A percentile compares a stretch with the other conserved stretches of the same genome.
These are phyloP conservation scores for Lampris megalopsis DNA, from an alignment of 2,113 vertebrate species.

Conservation along the genomic window DNA sequence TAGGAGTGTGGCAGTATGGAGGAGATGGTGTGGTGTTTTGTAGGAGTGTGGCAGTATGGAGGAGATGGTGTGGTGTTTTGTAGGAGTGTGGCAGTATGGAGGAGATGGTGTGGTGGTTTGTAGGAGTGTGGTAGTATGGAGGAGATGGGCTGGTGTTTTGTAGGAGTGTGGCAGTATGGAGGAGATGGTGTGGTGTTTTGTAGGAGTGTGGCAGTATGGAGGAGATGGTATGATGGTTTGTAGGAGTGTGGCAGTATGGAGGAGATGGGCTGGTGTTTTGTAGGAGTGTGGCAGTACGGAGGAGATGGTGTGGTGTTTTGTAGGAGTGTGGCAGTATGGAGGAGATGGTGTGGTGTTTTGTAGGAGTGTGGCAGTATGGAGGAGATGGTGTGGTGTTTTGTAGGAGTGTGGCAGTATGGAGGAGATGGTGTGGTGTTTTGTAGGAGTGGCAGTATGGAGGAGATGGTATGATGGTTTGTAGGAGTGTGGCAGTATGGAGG, in stretches of 20 bases:
- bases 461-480: constrained; percentile 56
- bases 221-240: constrained; percentile 59
- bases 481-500: constrained; percentile 36
- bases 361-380: constrained; percentile 28
- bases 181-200: constrained; percentile 59
- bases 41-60: constrained; percentile 28
- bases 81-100: constrained; percentile 28
- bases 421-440: constrained; percentile 59
- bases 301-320: constrained; percentile 59
- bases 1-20: constrained; percentile 28
- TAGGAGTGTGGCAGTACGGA: constrained; percentile 28
- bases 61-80: constrained; percentile 59
- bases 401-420: constrained; percentile 26
- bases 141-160: constrained; percentile 59
- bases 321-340: constrained; percentile 28
- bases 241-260: constrained; percentile 28
- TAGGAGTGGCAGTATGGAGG: constrained; percentile 36
- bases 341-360: constrained; percentile 59
- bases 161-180: constrained; percentile 28
- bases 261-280: constrained; percentile 59
- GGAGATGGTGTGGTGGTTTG: constrained; percentile 59
- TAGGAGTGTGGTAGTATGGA: constrained; percentile 23
- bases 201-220: constrained; percentile 26
- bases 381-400: constrained; percentile 59
- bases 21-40: constrained; percentile 59